A percentile compares a stretch with the other conserved stretches of the same genome.
These are phyloP conservation scores for Heliconius nattereri DNA, from an alignment of 1,140 invertebrate genomes.

Conservation along the genomic window DNA sequence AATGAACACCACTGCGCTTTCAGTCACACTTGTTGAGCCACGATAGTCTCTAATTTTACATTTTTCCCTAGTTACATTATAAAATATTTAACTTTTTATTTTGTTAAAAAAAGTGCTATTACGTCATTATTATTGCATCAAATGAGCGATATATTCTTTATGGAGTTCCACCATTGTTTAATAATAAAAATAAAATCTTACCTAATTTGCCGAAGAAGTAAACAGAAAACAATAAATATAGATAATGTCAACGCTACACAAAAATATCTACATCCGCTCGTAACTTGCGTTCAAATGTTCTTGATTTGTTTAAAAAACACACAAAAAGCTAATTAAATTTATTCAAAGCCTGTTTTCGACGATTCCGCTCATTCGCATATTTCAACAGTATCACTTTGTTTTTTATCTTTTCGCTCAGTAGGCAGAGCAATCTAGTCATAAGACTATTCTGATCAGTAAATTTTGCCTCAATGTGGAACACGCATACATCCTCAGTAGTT, in stretches of 20 bases:
- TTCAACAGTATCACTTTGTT: background rate
- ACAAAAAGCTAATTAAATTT: conserved; percentile 6
- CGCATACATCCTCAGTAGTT: too few species aligned
- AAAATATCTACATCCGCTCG: conserved; percentile 43
- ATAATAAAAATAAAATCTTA: background rate
- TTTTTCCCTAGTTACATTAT: too few species aligned
- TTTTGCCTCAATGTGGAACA: too few species aligned
- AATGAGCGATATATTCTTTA: too few species aligned
- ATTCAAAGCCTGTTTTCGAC: background rate
- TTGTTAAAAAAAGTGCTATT: too few species aligned
- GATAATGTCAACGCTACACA: conserved; percentile 37
- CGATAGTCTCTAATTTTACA: too few species aligned
- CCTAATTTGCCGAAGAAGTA: background rate
- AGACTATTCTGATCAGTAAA: too few species aligned
- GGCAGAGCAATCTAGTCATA: background rate
- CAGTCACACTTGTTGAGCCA: too few species aligned
- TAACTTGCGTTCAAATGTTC: conserved; percentile 6
- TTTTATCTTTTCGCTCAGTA: background rate
- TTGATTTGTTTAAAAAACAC: background rate
- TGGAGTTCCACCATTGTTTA: too few species aligned
- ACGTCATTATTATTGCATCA: too few species aligned
- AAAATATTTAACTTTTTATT: too few species aligned
- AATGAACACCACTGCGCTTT: too few species aligned
- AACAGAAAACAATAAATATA: background rate
- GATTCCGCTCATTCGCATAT: background rate